These are phyloP conservation scores for Stichodactyla mertensii DNA, from an alignment of 64 coral and sea anemone genomes.

Conservation along the genomic window DNA sequence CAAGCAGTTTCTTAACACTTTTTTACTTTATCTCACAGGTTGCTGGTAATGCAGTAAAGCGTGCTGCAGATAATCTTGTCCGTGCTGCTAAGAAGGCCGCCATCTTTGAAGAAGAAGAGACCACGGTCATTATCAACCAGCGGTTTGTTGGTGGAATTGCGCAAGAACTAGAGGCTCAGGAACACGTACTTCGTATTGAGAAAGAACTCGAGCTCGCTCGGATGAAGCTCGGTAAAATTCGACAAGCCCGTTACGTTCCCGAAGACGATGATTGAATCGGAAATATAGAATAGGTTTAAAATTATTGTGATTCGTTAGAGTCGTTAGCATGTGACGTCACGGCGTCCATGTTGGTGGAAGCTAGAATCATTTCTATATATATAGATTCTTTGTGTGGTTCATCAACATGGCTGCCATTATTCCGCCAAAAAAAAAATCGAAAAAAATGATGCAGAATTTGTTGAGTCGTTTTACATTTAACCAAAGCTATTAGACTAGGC, in stretches of 20 bases:
- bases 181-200: slow-evolving; percentile 89
- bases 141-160: slow-evolving; percentile 91
- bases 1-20: background rate
- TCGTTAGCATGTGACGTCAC: background rate
- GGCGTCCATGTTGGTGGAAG: background rate
- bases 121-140: slow-evolving; percentile 89
- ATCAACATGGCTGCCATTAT: background rate
- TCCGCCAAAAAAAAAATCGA: background rate
- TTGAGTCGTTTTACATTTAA: background rate
- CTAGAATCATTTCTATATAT: background rate
- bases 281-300: background rate
- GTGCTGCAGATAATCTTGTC: slow-evolving; percentile 85
- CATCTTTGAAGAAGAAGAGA: slow-evolving; percentile 95
- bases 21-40: slow-evolving; percentile 17
- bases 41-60: slow-evolving; percentile 93
- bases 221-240: slow-evolving; percentile 66
- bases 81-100: slow-evolving; percentile 78
- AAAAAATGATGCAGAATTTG: background rate
- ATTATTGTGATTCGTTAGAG: background rate
- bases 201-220: slow-evolving; percentile 69
- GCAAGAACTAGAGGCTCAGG: slow-evolving; percentile 91
- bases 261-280: slow-evolving; percentile 61
- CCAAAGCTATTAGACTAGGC: no score
- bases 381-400: background rate
- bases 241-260: slow-evolving; percentile 78